A percentile compares a stretch with the other conserved stretches of the same genome.
Conservation (phyloP, 2,797 vertebrate species). For the Neomorphus geoffroyi region DNA sequence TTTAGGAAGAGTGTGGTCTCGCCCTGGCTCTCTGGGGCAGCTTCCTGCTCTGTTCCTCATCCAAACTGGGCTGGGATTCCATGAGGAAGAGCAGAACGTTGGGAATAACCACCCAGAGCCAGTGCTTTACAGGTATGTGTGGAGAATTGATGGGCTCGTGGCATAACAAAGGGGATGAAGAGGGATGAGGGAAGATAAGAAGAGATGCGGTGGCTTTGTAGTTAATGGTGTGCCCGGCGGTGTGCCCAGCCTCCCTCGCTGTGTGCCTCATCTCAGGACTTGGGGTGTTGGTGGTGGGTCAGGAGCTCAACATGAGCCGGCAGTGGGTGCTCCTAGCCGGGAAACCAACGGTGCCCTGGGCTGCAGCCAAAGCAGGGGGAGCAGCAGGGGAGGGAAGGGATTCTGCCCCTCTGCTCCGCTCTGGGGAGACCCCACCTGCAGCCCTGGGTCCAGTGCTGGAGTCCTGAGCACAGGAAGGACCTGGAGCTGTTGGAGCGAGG, state of each 20-base stretch:
- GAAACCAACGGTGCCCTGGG: no score
- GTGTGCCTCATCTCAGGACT: not conserved
- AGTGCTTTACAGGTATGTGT: not conserved
- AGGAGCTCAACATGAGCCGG: no score
- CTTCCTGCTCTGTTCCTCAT: rapidly evolving
- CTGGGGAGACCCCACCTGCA: no score
- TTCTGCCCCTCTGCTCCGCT: no score
- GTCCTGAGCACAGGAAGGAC: no score
- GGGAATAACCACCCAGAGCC: not conserved
- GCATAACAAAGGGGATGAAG: rapidly evolving
- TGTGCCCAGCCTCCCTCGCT: rapidly evolving
- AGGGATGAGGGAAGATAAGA: not conserved
- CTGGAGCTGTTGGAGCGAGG: no score
- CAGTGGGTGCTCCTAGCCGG: no score
- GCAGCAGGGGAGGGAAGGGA: no score
- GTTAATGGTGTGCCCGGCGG: not conserved
- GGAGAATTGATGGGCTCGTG: not conserved
- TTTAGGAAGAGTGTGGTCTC: not conserved
- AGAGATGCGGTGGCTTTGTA: not conserved
- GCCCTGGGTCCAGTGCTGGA: no score
- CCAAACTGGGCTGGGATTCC: not conserved
- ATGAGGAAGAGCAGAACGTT: not conserved
- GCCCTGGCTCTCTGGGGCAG: rapidly evolving
- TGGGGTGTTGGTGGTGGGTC: no score
- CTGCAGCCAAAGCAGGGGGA: no score